These are phyloP conservation scores for Zaprionus ornatus DNA, from an alignment of 1,140 invertebrate species.

Conservation along the genomic window DNA sequence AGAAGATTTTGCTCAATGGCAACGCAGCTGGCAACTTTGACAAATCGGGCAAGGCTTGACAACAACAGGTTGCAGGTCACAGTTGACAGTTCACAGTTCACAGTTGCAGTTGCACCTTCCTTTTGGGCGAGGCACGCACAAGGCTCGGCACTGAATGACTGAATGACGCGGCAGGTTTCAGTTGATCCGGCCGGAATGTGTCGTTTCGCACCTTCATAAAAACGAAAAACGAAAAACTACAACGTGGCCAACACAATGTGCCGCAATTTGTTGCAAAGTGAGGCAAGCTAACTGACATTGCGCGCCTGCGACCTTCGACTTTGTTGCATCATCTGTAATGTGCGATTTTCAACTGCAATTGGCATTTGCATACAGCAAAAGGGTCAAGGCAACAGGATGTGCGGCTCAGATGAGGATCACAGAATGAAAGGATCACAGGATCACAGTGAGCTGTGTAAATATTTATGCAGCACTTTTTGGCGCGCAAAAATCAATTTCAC, in stretches of 20 bases:
- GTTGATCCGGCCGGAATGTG: constrained; percentile 53
- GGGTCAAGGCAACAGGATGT: constrained; percentile 73
- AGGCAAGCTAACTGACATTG: background rate
- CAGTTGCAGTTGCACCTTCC: constrained; percentile 35
- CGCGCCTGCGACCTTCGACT: background rate
- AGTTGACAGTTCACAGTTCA: too few relatives aligned
- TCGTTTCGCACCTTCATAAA: constrained; percentile 80
- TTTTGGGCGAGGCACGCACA: constrained; percentile 34
- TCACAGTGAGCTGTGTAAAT: constrained; percentile 31
- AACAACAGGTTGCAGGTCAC: constrained; percentile 29
- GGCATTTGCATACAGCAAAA: constrained; percentile 60
- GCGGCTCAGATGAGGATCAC: background rate
- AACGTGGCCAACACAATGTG: constrained; percentile 45
- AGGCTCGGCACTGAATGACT: constrained; percentile 11
- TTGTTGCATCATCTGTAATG: constrained; percentile 50
- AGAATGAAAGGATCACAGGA: too few relatives aligned
- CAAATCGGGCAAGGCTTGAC: constrained; percentile 66
- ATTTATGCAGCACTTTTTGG: constrained; percentile 68
- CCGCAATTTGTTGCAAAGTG: constrained; percentile 36
- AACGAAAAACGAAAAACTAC: constrained; percentile 5
- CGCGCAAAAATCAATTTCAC: constrained; percentile 63
- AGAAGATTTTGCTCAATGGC: constrained; percentile 17
- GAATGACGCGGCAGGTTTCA: constrained; percentile 77
- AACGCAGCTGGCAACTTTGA: constrained; percentile 71
- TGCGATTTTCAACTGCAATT: constrained; percentile 58